Conservation (phyloP, 2,113 vertebrate species). For the Limanda limanda region DNA sequence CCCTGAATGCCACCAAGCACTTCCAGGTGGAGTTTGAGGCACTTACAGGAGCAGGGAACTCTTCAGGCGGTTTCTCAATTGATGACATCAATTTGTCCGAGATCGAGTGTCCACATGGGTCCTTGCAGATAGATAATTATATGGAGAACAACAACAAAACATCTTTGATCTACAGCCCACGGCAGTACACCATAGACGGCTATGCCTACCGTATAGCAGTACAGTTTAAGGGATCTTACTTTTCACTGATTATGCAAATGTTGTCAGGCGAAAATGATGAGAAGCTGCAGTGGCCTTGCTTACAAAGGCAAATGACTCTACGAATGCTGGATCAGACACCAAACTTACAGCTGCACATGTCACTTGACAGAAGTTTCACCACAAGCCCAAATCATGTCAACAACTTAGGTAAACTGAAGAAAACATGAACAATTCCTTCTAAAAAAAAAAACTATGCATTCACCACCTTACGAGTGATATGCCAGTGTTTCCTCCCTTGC, state of each 20-base stretch:
- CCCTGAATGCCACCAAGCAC: conserved; percentile 65
- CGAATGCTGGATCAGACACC: conserved; percentile 53
- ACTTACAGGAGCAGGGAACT: conserved; percentile 70
- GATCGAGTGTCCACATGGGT: conserved; percentile 82
- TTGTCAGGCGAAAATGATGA: conserved; percentile 86
- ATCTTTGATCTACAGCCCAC: conserved; percentile 40
- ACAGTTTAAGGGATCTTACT: too few relatives aligned
- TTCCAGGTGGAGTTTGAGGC: conserved; percentile 87
- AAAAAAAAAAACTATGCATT: conserved; percentile 26
- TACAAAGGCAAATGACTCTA: conserved; percentile 84
- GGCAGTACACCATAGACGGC: conserved; percentile 85
- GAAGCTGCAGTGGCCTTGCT: conserved; percentile 85
- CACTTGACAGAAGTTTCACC: conserved; percentile 80
- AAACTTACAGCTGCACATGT: conserved; percentile 84
- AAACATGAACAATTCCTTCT: background rate
- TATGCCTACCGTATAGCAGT: conserved; percentile 78
- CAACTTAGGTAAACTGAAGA: background rate
- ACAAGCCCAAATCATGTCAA: background rate
- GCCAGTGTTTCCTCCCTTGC: background rate
- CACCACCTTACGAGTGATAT: conserved; percentile 23
- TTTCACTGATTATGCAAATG: conserved; percentile 75
- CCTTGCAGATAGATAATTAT: conserved; percentile 85
- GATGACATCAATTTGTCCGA: conserved; percentile 91
- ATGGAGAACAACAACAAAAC: conserved; percentile 20
- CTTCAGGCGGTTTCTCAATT: conserved; percentile 86